These are phyloP conservation scores for Hemicordylus capensis DNA, from an alignment of 2,113 vertebrate species.

Conservation along the genomic window DNA sequence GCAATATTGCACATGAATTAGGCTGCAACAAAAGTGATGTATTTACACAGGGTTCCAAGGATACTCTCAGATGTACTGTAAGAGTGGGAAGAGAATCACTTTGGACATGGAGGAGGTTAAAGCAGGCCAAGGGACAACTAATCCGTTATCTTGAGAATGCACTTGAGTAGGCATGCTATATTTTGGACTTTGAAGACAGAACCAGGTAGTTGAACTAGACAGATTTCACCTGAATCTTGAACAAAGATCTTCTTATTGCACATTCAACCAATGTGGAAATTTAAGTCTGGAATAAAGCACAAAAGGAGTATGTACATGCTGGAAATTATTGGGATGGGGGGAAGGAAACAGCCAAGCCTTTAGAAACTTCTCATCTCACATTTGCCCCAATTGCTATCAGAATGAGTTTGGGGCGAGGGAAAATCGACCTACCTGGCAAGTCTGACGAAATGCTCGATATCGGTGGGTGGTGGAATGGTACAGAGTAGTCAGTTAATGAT, in stretches of 20 bases:
- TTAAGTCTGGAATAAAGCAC: neutral
- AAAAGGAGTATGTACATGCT: neutral
- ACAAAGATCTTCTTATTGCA: neutral
- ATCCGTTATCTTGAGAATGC: neutral
- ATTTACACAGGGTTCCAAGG: neutral
- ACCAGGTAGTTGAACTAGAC: neutral
- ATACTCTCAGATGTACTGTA: neutral
- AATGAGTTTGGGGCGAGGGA: neutral
- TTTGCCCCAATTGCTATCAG: neutral
- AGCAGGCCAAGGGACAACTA: neutral
- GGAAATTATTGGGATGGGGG: neutral
- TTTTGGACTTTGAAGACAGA: neutral
- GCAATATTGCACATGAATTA: neutral
- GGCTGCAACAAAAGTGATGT: neutral
- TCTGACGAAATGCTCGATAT: constrained; percentile 90
- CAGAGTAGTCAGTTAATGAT: constrained; percentile 89
- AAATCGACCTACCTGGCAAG: constrained; percentile 87
- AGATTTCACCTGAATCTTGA: neutral
- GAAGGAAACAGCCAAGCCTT: neutral
- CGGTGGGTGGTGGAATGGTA: constrained; percentile 90
- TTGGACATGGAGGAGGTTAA: neutral
- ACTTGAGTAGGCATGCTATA: neutral
- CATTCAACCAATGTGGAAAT: neutral
- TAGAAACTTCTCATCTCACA: neutral
- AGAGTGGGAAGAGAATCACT: neutral